Base-by-base conservation (phyloP, 2,113 vertebrate genomes). In the Myiopsitta monachus region DNA sequence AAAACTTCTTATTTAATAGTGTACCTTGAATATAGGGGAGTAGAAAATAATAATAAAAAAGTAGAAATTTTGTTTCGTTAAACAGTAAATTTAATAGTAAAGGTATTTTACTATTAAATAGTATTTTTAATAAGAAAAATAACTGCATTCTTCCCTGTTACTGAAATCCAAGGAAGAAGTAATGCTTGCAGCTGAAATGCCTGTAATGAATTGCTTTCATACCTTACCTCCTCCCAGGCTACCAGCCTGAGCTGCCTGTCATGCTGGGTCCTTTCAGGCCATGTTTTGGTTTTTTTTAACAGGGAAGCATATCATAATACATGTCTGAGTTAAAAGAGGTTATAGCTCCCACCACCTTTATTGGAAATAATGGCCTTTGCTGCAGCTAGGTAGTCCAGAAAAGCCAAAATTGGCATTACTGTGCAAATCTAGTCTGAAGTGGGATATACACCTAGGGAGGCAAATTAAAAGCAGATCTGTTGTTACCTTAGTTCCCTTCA, bases 161-260 rank as follows among this genome's bases (percentile, higher is more conserved):
- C 66, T 94, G 90, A 93, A 95, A 91, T 57, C 52, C 19, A 87
- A 75, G 77, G 74, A 92, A 95, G 76, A 88, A 82, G 55, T 94
- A 92, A 47, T 11, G 9, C 26, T 86, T 89, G 57, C n/a, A 62
- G 39, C 72, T 79, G 83, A 84, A 41, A 76, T 1, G 75, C 33
- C 38, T 73, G 44, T 83, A 85, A 76, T 69, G 77, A 52, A 44
- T 78, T 88, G 64, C 80, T 91, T 84, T 96, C 86, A 84, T 96
- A 75, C 62, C 51, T 92, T 75, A 26, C 52, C 70, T 92, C 44
- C 44, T 90, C 47, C 19, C 41, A 90, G 68, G 55, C 75, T 55
- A 15, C 27, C 54, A 84, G 39, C 33, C 64, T 90, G 88, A 73
- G 44, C 79, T 94, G 69, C 55, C 39, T 86, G 41, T 90, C 66